Percentiles rank a stretch among this genome's conserved stretches.
phyloP scores from a whole-genome alignment of 2,113 vertebrate genomes.

The Tinamus guttatus region DNA sequence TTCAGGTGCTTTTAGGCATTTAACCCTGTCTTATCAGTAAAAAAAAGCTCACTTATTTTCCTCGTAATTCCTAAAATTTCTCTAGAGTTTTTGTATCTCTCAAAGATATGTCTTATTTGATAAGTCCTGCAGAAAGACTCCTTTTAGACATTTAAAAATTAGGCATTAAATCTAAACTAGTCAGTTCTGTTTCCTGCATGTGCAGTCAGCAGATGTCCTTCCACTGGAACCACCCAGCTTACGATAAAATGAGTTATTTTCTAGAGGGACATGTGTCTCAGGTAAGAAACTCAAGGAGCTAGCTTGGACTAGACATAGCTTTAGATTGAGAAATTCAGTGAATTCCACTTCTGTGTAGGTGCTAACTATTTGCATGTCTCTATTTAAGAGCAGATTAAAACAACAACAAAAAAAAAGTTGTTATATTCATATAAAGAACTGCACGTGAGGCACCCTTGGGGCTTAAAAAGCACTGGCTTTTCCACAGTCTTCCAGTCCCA shows the following conservation, averaged over 20 bases:
- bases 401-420: neutral
- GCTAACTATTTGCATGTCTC: neutral
- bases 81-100: neutral
- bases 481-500: neutral
- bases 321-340: neutral
- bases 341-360: neutral
- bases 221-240: neutral
- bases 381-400: neutral
- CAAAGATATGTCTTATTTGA: neutral
- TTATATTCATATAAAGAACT: neutral
- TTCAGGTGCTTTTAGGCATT: conserved; percentile 35
- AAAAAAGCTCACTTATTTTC: neutral
- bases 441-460: neutral
- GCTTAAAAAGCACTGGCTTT: neutral
- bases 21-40: neutral
- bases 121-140: neutral
- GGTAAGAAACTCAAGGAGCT: neutral
- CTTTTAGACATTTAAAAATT: neutral
- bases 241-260: neutral
- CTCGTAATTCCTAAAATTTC: neutral
- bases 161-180: neutral
- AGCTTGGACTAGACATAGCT: neutral
- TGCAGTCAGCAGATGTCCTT: neutral
- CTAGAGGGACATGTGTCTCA: neutral
- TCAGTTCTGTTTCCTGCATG: neutral